Evolutionary conservation across 2,888 invertebrate genomes (phyloP).

Genomic region (Epinotia brunnichana): DNA sequence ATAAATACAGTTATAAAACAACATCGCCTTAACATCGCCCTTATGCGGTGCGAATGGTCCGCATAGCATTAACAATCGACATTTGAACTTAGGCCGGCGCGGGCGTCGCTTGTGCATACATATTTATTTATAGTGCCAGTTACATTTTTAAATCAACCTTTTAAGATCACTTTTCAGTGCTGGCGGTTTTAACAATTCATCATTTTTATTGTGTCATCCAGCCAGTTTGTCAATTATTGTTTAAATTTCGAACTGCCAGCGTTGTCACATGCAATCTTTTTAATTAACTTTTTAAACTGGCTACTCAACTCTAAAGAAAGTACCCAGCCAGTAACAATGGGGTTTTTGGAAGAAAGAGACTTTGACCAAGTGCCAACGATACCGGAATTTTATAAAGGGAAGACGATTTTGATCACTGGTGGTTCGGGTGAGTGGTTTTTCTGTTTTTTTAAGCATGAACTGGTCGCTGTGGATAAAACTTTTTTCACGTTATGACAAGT

Average conservation of each 20-base stretch:
- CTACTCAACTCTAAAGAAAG: background rate
- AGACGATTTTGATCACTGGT: conserved; percentile 91
- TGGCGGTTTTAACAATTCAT: too few relatives aligned
- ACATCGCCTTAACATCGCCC: conserved; percentile 21
- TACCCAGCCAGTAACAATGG: conserved; percentile 52
- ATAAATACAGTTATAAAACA: background rate
- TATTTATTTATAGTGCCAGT: background rate
- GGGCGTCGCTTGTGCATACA: background rate
- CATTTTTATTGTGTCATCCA: too few relatives aligned
- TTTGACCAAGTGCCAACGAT: conserved; percentile 68
- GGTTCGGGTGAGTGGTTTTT: conserved; percentile 82
- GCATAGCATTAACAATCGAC: conserved; percentile 29
- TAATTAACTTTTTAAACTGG: background rate
- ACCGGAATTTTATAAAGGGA: conserved; percentile 86
- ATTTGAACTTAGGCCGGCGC: conserved; percentile 35
- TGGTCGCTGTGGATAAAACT: background rate
- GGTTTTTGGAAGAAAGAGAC: conserved; percentile 65
- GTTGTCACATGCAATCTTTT: background rate
- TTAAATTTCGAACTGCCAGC: background rate
- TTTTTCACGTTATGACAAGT: too few relatives aligned
- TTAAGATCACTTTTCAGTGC: conserved; percentile 9
- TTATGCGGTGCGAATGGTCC: background rate
- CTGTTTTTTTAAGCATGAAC: background rate
- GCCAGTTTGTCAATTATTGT: too few relatives aligned
- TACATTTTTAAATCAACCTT: background rate